Percentiles rank a stretch among this genome's conserved stretches.
Conservation (phyloP, 2,797 vertebrate species). For the Varecia variegata region DNA sequence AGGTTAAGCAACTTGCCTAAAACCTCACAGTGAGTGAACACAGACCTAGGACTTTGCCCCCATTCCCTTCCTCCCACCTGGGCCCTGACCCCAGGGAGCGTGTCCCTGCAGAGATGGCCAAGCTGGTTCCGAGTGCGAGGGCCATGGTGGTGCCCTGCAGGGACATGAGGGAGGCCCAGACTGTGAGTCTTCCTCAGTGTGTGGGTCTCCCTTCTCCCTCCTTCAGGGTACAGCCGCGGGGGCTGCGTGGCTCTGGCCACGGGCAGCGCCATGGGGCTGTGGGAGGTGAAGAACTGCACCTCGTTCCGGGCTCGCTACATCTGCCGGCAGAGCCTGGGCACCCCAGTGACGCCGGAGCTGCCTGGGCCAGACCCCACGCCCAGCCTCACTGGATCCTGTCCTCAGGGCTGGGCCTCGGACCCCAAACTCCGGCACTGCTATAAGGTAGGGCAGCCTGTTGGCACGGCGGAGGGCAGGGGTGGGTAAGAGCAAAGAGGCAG, state of each 20-base stretch:
- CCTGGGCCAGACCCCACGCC: slow-evolving; percentile 90
- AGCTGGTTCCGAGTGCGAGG: not conserved
- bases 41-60: not conserved
- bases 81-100: rapidly evolving
- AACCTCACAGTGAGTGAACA: not conserved
- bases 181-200: not conserved
- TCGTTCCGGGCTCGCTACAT: slow-evolving; percentile 93
- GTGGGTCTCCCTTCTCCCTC: not conserved
- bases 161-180: rapidly evolving
- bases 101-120: not conserved
- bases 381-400: slow-evolving; percentile 91
- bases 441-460: slow-evolving; percentile 86
- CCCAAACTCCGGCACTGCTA: slow-evolving; percentile 93
- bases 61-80: not conserved
- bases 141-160: rapidly evolving
- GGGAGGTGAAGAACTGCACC: slow-evolving; percentile 95
- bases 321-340: slow-evolving; percentile 92
- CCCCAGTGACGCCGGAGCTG: slow-evolving; percentile 88
- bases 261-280: slow-evolving; percentile 91
- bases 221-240: slow-evolving; percentile 85
- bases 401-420: slow-evolving; percentile 90
- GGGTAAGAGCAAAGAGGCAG: not conserved
- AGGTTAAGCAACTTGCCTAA: not conserved
- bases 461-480: rapidly evolving
- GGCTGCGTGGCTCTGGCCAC: slow-evolving; percentile 95